Evolutionary conservation across 1,140 invertebrate species (phyloP).

Genomic region (Papilio machaon): DNA sequence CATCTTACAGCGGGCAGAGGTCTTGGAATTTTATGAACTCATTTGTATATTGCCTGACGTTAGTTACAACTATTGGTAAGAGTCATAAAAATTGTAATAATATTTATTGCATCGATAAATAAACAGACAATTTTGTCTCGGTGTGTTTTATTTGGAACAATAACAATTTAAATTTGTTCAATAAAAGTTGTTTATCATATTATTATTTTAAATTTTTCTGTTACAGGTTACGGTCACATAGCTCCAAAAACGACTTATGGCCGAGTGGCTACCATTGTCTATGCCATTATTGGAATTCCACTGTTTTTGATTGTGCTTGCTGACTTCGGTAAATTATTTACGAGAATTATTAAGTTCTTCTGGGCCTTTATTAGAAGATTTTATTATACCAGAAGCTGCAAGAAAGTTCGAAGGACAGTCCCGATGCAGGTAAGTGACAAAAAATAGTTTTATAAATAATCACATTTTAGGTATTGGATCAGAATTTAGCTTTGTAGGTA

Average conservation of each 20-base stretch:
- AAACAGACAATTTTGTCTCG: neutral
- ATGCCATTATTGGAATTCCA: conserved; percentile 97
- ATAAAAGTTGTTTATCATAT: neutral
- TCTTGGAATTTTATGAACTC: conserved; percentile 97
- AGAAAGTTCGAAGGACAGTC: conserved; percentile 87
- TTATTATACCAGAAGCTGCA: conserved; percentile 92
- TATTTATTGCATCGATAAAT: neutral
- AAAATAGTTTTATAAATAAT: neutral
- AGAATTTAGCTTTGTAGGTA: neutral
- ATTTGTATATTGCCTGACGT: conserved; percentile 94
- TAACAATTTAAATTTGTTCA: neutral
- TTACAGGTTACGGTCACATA: conserved; percentile 96
- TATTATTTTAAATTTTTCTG: conserved; percentile 28
- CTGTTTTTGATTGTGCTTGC: conserved; percentile 94
- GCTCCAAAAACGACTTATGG: conserved; percentile 93
- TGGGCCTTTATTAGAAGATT: conserved; percentile 94
- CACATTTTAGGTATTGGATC: neutral
- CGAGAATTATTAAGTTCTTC: conserved; percentile 95
- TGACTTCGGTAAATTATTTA: conserved; percentile 97
- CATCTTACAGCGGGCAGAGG: conserved; percentile 90
- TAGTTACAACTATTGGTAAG: conserved; percentile 97
- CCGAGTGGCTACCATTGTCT: conserved; percentile 93
- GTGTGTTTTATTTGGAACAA: conserved; percentile 1
- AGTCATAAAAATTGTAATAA: conserved; percentile 9
- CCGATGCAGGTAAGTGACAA: conserved; percentile 86